phyloP scores from a whole-genome alignment of 1,140 invertebrate species.

The Drosophila malerkotliana region DNA sequence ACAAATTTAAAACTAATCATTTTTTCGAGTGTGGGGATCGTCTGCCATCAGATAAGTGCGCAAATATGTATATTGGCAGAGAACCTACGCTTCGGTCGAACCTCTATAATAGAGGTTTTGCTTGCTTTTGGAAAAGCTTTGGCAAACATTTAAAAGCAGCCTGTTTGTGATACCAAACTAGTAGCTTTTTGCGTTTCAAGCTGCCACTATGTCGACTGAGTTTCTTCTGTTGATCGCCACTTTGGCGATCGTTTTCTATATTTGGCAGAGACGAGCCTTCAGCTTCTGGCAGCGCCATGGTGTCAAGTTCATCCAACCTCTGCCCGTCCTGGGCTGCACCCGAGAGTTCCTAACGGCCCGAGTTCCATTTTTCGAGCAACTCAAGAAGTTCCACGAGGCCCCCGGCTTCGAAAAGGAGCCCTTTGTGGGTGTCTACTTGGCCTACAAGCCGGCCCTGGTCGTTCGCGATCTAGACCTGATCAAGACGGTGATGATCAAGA shows the following conservation, averaged over 20 bases:
- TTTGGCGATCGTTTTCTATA: conserved; percentile 45
- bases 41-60: neutral
- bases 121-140: conserved; percentile 14
- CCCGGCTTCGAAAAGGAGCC: conserved; percentile 58
- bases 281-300: conserved; percentile 82
- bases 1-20: neutral
- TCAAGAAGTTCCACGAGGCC: conserved; percentile 45
- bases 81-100: neutral
- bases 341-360: conserved; percentile 35
- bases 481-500: conserved; percentile 85
- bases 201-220: conserved; percentile 46
- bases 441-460: conserved; percentile 83
- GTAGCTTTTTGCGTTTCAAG: conserved; percentile 11
- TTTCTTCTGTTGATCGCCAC: conserved; percentile 45
- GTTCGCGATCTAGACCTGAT: conserved; percentile 85
- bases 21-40: neutral
- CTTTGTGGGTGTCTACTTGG: conserved; percentile 81
- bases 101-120: neutral
- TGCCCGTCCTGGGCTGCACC: conserved; percentile 77
- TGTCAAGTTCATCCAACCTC: conserved; percentile 78
- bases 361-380: conserved; percentile 36
- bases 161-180: neutral
- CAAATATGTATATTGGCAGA: neutral
- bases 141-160: conserved; percentile 24
- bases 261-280: conserved; percentile 54